Base-by-base conservation (phyloP, 1,140 invertebrate genomes). In the Branchinecta lynchi region DNA sequence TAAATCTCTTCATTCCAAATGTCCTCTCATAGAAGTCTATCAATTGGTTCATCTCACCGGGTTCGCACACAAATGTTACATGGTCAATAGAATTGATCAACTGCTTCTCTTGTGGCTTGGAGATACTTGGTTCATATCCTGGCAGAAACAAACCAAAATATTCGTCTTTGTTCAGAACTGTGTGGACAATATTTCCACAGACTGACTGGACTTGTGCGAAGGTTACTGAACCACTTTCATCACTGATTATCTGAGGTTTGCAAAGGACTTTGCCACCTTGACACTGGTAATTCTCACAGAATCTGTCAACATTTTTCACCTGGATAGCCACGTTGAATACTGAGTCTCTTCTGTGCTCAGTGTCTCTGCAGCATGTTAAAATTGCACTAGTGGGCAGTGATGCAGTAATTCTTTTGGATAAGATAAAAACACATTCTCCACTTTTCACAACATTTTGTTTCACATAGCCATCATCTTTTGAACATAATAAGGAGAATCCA, bases 1-100 rank as follows among this genome's bases (percentile, higher is more conserved):
- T 73, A 74, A 83, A 82, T 65, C 79, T 74, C 71, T 78, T 75
- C 81, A 82, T 82, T 51, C 78, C 79, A 74, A 83, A 82, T 17
- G 76, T 76, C 21, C 75, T 72, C 70, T 81, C 76, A 71, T 83
- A 83, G 80, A 81, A 83, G 0, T 75, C 46, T 7, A 83, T 74
- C 8, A 82, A 74, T 7, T 71, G 44, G 43, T 72, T 45, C 15
- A 79, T 78, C 69, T 78, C 74, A 8, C 80, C 80, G 69, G 72
- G 72, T 32, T 74, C 66, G 70, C 78, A 80, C 3, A 78, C 80
- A 70, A 79, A 77, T 8, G 81, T 78, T 0, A 82, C 75, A 74
- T 83, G 82, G 73, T 83, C 82, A 72, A 83, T 74, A 72, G 79
- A 76, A 12, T 76, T 75, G 60, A 69, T 43, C 12, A 3, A 9